These are phyloP conservation scores for Epistrophe eligans DNA, from an alignment of 2,888 invertebrate species.

Conservation along the genomic window DNA sequence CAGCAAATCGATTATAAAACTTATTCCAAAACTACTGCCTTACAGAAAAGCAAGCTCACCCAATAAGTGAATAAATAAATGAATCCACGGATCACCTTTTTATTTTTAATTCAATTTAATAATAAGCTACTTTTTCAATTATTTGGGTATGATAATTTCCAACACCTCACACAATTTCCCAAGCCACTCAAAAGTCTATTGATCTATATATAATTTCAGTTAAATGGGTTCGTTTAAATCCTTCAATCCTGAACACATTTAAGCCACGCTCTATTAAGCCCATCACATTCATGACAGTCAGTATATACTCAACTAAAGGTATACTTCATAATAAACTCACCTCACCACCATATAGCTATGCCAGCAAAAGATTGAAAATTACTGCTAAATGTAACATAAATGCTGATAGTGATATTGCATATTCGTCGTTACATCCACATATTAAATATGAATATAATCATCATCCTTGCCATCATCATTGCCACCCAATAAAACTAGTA, in stretches of 20 bases:
- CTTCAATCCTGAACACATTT: conserved; percentile 19
- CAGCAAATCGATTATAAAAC: no score
- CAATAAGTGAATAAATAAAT: no score
- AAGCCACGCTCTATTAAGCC: conserved; percentile 19
- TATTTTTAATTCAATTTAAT: no score
- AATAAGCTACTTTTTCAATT: background rate
- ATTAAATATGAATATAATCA: conserved; percentile 30
- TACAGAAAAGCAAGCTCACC: no score
- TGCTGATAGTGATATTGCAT: conserved; percentile 29
- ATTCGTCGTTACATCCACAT: conserved; percentile 30
- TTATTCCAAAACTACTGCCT: no score
- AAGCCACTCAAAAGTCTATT: conserved; percentile 26
- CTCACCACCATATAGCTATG: background rate
- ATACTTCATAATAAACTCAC: background rate
- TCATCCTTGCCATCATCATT: background rate
- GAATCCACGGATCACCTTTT: no score
- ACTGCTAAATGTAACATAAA: conserved; percentile 47
- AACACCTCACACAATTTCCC: background rate
- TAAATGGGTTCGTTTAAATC: conserved; percentile 33
- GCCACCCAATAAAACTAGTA: conserved; percentile 15
- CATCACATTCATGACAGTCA: conserved; percentile 18
- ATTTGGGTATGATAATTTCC: conserved; percentile 9
- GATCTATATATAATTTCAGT: conserved; percentile 28
- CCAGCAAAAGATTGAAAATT: conserved; percentile 24
- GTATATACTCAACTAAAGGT: background rate